Evolutionary conservation across 2,888 invertebrate genomes (phyloP).

Genomic region (Auanema freiburgensis): DNA sequence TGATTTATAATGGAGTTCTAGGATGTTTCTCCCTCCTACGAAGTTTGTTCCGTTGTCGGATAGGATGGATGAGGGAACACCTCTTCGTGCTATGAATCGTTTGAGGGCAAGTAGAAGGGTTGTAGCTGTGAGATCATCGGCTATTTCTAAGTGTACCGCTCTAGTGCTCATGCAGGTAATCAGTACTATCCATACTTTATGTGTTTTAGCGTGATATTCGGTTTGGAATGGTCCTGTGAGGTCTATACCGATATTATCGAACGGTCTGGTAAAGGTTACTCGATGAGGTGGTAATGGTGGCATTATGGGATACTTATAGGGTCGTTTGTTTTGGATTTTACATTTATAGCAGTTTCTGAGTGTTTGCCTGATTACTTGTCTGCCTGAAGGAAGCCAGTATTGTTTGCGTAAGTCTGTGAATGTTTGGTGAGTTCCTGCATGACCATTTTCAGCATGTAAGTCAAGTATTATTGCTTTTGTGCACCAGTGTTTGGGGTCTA

Average conservation of each 20-base stretch:
- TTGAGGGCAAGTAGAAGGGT: not conserved
- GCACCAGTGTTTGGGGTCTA: too few relatives aligned
- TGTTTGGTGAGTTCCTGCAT: conserved; percentile 6
- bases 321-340: conserved; percentile 9
- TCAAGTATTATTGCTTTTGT: too few relatives aligned
- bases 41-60: conserved; percentile 4
- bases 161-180: too few relatives aligned
- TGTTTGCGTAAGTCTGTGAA: conserved; percentile 5
- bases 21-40: too few relatives aligned
- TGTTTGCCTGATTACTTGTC: not conserved
- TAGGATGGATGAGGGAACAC: not conserved
- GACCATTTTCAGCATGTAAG: too few relatives aligned
- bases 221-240: not conserved
- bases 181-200: not conserved
- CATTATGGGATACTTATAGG: conserved; percentile 4
- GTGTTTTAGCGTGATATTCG: not conserved
- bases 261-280: not conserved
- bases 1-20: too few relatives aligned
- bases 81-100: conserved; percentile 3
- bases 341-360: conserved; percentile 6
- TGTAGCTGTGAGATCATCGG: conserved; percentile 51
- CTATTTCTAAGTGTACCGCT: conserved; percentile 64
- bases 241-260: conserved; percentile 1
- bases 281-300: conserved; percentile 1
- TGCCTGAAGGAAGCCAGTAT: conserved; percentile 13